Evolutionary conservation across 2,888 invertebrate species (phyloP).

Genomic region (Polydesmus complanatus): DNA sequence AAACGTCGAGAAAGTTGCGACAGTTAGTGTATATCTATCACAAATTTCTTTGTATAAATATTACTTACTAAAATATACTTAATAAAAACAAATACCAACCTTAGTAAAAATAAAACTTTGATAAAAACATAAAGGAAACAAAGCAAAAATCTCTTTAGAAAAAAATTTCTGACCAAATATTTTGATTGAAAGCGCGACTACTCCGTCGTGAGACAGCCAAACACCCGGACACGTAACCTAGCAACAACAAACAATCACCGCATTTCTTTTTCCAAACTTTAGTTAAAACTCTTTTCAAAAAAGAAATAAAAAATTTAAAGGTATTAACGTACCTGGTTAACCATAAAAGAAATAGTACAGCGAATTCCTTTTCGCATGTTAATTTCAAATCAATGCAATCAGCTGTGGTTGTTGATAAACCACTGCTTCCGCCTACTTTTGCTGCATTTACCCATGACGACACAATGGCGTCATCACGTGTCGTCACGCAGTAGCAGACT

Average conservation of each 20-base stretch:
- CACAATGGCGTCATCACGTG: too few relatives aligned
- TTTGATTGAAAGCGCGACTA: background rate
- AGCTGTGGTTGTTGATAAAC: too few relatives aligned
- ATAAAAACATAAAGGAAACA: background rate
- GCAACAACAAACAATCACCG: background rate
- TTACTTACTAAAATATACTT: background rate
- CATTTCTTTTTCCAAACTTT: background rate
- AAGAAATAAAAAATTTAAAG: too few relatives aligned
- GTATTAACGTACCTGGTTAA: background rate
- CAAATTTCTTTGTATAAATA: background rate
- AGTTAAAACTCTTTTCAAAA: background rate
- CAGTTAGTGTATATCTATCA: background rate
- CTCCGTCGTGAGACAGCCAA: background rate
- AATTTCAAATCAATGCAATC: background rate
- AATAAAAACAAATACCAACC: background rate
- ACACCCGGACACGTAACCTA: background rate
- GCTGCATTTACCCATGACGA: too few relatives aligned
- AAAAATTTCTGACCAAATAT: background rate
- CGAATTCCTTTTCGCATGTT: background rate
- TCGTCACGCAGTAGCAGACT: too few relatives aligned
- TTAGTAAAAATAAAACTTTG: background rate
- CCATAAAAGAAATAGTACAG: background rate
- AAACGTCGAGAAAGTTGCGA: background rate
- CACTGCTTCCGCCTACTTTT: too few relatives aligned
- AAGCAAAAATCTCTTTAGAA: background rate